These are phyloP conservation scores for Strigamia maritima DNA, from an alignment of 2,888 invertebrate genomes.

Conservation along the genomic window DNA sequence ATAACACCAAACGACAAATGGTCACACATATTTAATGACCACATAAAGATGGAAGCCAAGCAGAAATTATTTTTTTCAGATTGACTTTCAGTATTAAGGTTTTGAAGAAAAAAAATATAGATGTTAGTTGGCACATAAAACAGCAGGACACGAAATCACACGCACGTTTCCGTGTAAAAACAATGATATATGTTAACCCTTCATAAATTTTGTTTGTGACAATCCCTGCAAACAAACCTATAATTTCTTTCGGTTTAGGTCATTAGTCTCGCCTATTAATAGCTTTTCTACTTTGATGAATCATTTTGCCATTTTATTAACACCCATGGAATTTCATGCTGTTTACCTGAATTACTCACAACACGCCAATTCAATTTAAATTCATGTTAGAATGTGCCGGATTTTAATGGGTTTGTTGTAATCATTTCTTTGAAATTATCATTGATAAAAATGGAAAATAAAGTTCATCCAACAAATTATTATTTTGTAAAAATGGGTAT, in stretches of 20 bases:
- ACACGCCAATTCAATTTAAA: background rate
- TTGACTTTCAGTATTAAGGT: background rate
- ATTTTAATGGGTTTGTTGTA: no score
- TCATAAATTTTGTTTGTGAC: slow-evolving; percentile 3
- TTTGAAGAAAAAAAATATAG: background rate
- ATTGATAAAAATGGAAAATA: no score
- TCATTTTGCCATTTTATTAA: slow-evolving; percentile 1
- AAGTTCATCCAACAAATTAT: no score
- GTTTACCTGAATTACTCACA: background rate
- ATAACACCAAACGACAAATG: background rate
- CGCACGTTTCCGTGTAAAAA: slow-evolving; percentile 15
- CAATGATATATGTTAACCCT: slow-evolving; percentile 15
- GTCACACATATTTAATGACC: background rate
- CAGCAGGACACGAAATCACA: background rate
- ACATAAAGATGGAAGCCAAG: background rate
- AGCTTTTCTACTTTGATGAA: background rate
- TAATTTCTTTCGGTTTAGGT: slow-evolving; percentile 1
- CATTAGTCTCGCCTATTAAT: slow-evolving; percentile 15
- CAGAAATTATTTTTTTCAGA: background rate
- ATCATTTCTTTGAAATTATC: no score
- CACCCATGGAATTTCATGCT: slow-evolving; percentile 1
- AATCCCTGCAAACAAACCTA: slow-evolving; percentile 5
- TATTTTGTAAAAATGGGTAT: no score
- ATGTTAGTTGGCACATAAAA: background rate
- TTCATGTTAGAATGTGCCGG: background rate